phyloP scores from a whole-genome alignment of 30 jellyfish, hydroid and myxozoan species.

The Hydractinia echinata region DNA sequence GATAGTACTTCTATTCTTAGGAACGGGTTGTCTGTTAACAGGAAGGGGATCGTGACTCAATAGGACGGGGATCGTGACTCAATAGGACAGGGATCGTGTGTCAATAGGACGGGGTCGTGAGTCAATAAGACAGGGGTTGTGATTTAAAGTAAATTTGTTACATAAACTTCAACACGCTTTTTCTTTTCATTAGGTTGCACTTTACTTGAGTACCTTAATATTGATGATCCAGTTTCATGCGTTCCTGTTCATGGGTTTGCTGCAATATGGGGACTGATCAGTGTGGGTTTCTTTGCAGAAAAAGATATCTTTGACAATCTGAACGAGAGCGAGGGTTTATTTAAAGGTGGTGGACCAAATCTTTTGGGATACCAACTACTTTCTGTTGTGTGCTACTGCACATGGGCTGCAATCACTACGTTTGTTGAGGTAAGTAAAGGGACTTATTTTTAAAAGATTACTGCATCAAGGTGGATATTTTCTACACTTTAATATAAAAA shows the following conservation, averaged over 20 bases:
- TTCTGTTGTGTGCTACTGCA: conserved; percentile 38
- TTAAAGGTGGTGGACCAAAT: conserved; percentile 52
- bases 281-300: conserved; percentile 68
- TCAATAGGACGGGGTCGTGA: too few species aligned
- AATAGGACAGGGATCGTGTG: too few species aligned
- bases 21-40: too few species aligned
- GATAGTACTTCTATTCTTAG: too few species aligned
- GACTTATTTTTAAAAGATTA: too few species aligned
- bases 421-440: conserved; percentile 40
- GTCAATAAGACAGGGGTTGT: neutral
- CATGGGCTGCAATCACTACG: conserved; percentile 62
- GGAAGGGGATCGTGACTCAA: too few species aligned
- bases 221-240: conserved; percentile 89
- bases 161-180: neutral
- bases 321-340: conserved; percentile 31
- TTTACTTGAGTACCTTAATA: conserved; percentile 47
- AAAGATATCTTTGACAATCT: conserved; percentile 22
- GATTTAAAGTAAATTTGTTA: neutral
- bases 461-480: too few species aligned
- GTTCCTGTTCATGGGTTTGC: conserved; percentile 65
- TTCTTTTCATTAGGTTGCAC: conserved; percentile 44
- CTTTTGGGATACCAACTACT: conserved; percentile 49
- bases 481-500: too few species aligned
- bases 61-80: too few species aligned
- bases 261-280: conserved; percentile 73